phyloP scores from a whole-genome alignment of 2,113 vertebrate genomes.

The Chlorocebus sabaeus region DNA sequence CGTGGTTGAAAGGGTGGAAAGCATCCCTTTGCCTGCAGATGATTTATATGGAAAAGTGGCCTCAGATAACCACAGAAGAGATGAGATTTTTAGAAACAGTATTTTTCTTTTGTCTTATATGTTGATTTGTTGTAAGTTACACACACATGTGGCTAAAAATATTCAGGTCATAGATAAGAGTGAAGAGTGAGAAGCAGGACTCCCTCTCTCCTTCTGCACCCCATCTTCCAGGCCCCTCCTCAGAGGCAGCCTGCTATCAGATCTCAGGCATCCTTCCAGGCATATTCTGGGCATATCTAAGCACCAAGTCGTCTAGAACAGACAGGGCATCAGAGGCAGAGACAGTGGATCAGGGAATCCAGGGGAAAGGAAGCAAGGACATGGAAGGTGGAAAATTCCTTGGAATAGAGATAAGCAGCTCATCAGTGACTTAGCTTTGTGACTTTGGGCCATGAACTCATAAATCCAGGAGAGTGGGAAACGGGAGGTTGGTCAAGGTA shows the following conservation, averaged over 20 bases:
- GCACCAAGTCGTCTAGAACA: fast-evolving
- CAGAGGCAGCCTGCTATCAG: background rate
- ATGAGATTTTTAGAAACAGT: background rate
- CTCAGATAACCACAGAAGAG: background rate
- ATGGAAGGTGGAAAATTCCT: background rate
- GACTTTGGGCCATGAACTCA: background rate
- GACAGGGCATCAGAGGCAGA: background rate
- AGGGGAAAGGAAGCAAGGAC: background rate
- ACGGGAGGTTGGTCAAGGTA: background rate
- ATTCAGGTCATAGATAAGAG: background rate
- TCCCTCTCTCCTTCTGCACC: background rate
- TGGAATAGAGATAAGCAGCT: background rate
- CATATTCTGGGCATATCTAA: background rate
- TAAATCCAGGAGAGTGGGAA: background rate
- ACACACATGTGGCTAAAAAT: background rate
- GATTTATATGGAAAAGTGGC: background rate
- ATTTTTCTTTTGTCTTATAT: background rate
- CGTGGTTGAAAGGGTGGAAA: background rate
- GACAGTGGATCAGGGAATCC: background rate
- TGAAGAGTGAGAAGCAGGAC: background rate
- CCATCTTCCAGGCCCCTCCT: fast-evolving
- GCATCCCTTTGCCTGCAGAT: background rate
- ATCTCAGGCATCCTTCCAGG: background rate
- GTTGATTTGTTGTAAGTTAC: background rate
- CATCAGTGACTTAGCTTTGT: background rate